Evolutionary conservation across 2,888 invertebrate species (phyloP), one percentile per base, ranked within the genome.

Genomic region (Gasteruption jaculator): DNA sequence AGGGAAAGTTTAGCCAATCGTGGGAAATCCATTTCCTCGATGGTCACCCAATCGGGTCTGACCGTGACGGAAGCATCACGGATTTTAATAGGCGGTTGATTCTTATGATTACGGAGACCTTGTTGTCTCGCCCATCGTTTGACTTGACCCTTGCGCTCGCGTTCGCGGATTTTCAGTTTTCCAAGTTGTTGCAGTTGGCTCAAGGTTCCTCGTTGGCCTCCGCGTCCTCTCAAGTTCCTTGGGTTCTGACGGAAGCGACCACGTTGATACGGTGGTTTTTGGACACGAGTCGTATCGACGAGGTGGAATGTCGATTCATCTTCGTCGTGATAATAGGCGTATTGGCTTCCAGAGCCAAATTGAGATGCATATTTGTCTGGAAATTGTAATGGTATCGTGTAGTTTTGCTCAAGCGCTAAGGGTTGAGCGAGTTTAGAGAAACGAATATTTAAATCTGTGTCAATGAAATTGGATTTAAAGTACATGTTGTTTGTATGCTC

Each of bases 1-100:
- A 99, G 74, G 18, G 91, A 89, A 3, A 99, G 76, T 68, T 99
- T 99, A 26, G 87, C 83, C 46, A 99, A 78, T 3, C 97, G 81
- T 6, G 92, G 91, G 71, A 99, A 97, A 74, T 99, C 99, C 88
- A 99, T 95, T 68, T 99, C 99, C 64, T 92, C 91, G 52, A 97
- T 89, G 3, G 96, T 95, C 40, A 81, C 80, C 99, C 99, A 99
- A 50, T 94, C 92, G 6, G 96, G 90, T 29, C 91, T 80, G 1
- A 99, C 94, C 38, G 91, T 90, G 1, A 99, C 96, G 0, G 96
- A 97, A 2, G 97, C 93, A 74, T 96, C 95, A 26, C 96, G 81
- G 53, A 92, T 91, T 71, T 95, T 95, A 65, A 91, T 86, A 5
- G 91, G 91, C 14, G 87, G 79, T 60, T 82, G 76, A 52, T 79